Evolutionary conservation across 2,888 invertebrate genomes (phyloP).

Genomic region (Ormyrus thymus): DNA sequence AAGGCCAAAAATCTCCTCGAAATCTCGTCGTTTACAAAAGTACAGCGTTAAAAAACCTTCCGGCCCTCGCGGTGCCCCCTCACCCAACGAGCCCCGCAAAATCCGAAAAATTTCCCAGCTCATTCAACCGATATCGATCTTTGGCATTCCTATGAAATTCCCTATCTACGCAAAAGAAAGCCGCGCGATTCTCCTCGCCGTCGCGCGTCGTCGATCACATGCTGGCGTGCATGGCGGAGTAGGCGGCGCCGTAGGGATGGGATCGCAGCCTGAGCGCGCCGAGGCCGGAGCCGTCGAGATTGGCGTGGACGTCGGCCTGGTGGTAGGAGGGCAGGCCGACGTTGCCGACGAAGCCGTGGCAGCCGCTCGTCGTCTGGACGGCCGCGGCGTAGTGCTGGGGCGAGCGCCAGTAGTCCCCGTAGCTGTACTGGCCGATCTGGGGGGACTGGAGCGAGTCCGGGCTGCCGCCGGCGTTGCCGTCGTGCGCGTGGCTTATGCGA

Average conservation of each 20-base stretch:
- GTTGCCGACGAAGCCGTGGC: slow-evolving; percentile 66
- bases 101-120: slow-evolving; percentile 4
- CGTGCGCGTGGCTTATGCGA: slow-evolving; percentile 66
- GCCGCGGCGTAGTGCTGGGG: slow-evolving; percentile 68
- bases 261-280: slow-evolving; percentile 69
- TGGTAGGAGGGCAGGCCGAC: slow-evolving; percentile 67
- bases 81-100: background rate
- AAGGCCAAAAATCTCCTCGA: slow-evolving; percentile 9
- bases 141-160: slow-evolving; percentile 7
- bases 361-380: slow-evolving; percentile 66
- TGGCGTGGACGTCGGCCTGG: slow-evolving; percentile 66
- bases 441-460: slow-evolving; percentile 54
- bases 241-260: slow-evolving; percentile 67
- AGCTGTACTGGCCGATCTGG: slow-evolving; percentile 65
- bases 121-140: slow-evolving; percentile 7
- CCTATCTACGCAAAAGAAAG: background rate
- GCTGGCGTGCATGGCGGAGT: slow-evolving; percentile 73
- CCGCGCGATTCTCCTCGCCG: too few relatives aligned
- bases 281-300: slow-evolving; percentile 64
- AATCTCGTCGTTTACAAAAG: slow-evolving; percentile 18
- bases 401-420: slow-evolving; percentile 71
- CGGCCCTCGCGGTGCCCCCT: background rate
- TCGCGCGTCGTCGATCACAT: slow-evolving; percentile 64
- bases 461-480: slow-evolving; percentile 58
- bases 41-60: slow-evolving; percentile 1